These are phyloP conservation scores for Rhaphigaster nebulosa DNA, from an alignment of 2,888 invertebrate genomes.

Conservation along the genomic window DNA sequence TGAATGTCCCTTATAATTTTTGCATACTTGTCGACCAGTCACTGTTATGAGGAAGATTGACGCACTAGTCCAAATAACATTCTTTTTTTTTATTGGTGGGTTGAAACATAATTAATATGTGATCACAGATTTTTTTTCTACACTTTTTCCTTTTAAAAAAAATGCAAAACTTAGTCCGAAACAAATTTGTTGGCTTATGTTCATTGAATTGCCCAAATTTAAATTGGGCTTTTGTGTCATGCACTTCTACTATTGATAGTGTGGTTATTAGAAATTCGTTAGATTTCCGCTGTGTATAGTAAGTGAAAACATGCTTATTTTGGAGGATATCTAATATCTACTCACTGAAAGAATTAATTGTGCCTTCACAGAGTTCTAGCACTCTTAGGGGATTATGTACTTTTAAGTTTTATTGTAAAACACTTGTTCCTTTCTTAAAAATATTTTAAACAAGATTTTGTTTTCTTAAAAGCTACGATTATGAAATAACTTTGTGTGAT, in stretches of 20 bases:
- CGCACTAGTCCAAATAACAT: neutral
- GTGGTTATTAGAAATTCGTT: conserved; percentile 50
- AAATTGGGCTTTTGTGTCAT: conserved; percentile 1
- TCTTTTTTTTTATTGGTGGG: neutral
- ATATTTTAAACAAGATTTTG: conserved; percentile 25
- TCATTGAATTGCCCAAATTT: neutral
- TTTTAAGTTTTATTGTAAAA: conserved; percentile 54
- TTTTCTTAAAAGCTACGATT: conserved; percentile 26
- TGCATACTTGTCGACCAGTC: neutral
- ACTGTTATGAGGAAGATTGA: neutral
- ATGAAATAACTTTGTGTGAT: conserved; percentile 46
- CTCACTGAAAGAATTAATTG: conserved; percentile 63
- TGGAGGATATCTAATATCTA: conserved; percentile 61
- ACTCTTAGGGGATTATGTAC: conserved; percentile 61
- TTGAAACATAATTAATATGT: neutral
- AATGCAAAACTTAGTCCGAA: neutral
- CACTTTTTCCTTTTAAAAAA: neutral
- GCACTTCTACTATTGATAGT: neutral
- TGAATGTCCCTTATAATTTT: conserved; percentile 48
- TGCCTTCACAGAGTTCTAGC: conserved; percentile 63
- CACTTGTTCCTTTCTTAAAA: conserved; percentile 48
- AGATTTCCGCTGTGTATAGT: conserved; percentile 29
- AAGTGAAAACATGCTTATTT: conserved; percentile 55
- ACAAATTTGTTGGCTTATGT: neutral
- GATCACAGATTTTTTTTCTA: neutral